Conservation (phyloP, 2,113 vertebrate genomes). For the Onychostoma macrolepis region DNA sequence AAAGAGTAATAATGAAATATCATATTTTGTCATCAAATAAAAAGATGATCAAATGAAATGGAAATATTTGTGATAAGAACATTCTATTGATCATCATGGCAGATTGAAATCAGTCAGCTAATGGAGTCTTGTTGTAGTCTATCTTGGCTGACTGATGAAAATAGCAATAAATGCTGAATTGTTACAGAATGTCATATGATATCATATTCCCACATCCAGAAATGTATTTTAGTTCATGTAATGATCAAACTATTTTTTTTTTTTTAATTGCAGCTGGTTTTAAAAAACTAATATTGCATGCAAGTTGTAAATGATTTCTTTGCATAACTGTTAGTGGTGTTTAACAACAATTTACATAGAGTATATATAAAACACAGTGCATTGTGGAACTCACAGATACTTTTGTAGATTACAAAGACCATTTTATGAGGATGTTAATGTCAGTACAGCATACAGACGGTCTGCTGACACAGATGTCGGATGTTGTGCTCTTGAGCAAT, state of each 20-base stretch:
- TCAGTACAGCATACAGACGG: not conserved
- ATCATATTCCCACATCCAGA: not conserved
- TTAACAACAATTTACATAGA: not conserved
- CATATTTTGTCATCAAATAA: not conserved
- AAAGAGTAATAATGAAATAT: not conserved
- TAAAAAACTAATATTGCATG: not conserved
- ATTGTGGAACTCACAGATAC: not conserved
- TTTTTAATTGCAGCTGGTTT: not conserved
- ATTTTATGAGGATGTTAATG: not conserved
- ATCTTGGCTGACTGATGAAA: not conserved
- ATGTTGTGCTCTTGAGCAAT: not conserved
- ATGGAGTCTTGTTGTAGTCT: not conserved
- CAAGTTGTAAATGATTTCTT: not conserved
- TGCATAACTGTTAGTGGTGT: not conserved
- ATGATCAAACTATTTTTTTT: not conserved
- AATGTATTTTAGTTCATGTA: conserved; percentile 8
- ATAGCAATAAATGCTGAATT: conserved; percentile 18
- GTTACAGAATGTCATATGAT: conserved; percentile 16
- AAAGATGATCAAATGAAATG: not conserved
- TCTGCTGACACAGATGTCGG: not conserved
- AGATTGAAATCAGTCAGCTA: not conserved
- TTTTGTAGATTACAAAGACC: not conserved
- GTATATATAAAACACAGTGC: not conserved
- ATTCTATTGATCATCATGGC: not conserved
- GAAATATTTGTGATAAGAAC: not conserved